Base-by-base conservation (phyloP, 2,113 vertebrate genomes). In the Melanerpes formicivorus region DNA sequence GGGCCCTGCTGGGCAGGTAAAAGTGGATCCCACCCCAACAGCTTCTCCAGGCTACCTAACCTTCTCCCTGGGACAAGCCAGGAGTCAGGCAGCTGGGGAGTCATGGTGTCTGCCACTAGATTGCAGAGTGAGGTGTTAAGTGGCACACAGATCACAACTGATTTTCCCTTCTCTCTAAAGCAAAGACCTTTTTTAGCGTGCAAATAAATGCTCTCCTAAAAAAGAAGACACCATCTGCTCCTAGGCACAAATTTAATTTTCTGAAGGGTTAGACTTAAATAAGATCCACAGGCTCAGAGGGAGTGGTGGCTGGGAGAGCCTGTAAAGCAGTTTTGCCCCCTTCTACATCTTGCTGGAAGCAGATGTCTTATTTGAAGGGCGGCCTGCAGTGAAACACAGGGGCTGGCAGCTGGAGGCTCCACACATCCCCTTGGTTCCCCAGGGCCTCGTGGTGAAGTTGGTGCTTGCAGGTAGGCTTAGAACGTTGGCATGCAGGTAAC, bases 151-250 rank as follows among this genome's bases (percentile, higher is more conserved):
- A 84, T 91, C n/a, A 3, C 58, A 80, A 54, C 86, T 94, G 77
- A 52, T 55, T 82, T 93, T 67, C 55, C 55, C 56, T 67, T 80
- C 64, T 82, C 81, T 60, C 80, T 60, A 65, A 88, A 94, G 87
- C 70, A 64, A 81, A 84, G 71, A 50, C 72, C 87, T 83, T 87
- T 95, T 93, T 80, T 85, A 93, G 72, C 4, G 3, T 80, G 84
- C 5, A 17, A 90, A 93, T 74, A 89, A 85, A 78, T 44, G 50
- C 54, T 92, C 72, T 91, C 59, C 93, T 87, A 72, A 93, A 95
- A 80, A 54, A 82, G 93, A 83, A 91, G 84, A 40, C 62, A 19
- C 93, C 79, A 89, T 94, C 90, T 96, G 95, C 80, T 96, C 70
- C 54, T 16, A 74, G 90, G 81, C 76, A 78, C 81, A 87, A 62